Evolutionary conservation across 2,888 invertebrate genomes (phyloP).

Genomic region (Chironomus tentans): DNA sequence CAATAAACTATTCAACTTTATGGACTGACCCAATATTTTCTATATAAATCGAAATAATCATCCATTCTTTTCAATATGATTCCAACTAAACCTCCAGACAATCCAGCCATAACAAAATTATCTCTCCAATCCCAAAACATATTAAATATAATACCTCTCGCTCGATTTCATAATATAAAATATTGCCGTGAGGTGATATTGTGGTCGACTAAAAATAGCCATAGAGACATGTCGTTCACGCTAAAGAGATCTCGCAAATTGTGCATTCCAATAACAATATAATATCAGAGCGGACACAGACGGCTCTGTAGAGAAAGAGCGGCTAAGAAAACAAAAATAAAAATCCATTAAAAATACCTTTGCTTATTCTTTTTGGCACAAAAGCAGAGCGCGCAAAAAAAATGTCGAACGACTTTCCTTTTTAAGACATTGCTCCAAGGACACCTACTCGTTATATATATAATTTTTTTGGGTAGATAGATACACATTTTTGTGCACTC

Average conservation of each 20-base stretch:
- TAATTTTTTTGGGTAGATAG: neutral
- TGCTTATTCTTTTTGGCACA: neutral
- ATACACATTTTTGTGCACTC: neutral
- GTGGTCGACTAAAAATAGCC: constrained; percentile 3
- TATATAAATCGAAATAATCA: too few relatives aligned
- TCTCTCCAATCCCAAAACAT: too few relatives aligned
- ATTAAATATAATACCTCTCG: too few relatives aligned
- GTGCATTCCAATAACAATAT: neutral
- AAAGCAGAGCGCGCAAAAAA: neutral
- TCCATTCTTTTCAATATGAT: too few relatives aligned
- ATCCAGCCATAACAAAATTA: too few relatives aligned
- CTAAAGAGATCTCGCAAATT: neutral
- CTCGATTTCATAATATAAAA: neutral
- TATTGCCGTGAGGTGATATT: neutral
- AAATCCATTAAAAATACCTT: constrained; percentile 16
- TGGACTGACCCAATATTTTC: too few relatives aligned
- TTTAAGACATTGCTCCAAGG: constrained; percentile 11
- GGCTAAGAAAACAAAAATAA: neutral
- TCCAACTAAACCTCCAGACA: too few relatives aligned
- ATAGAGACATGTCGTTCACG: neutral
- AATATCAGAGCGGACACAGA: neutral
- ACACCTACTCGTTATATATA: constrained; percentile 12
- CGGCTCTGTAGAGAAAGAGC: neutral
- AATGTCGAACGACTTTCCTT: constrained; percentile 18
- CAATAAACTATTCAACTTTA: too few relatives aligned